Percentiles rank a stretch among this genome's conserved stretches.
Evolutionary conservation across 2,888 invertebrate species (phyloP).

Genomic region (Eupithecia dodoneata): DNA sequence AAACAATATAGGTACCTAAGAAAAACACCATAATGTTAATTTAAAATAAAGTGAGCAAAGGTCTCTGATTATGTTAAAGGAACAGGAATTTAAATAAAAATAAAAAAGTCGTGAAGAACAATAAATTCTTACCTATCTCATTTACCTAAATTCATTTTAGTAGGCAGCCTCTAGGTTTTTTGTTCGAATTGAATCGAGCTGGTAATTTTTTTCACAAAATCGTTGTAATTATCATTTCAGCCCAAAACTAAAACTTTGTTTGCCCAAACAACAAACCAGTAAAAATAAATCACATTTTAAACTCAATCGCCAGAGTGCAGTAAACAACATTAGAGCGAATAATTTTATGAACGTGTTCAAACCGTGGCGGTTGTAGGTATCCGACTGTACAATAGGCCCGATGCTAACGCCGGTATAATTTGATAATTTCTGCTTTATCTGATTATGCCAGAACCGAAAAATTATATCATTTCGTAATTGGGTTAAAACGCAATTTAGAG

Average conservation of each 20-base stretch:
- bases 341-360: conserved; percentile 52
- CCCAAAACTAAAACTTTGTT: neutral
- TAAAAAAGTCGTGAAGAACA: neutral
- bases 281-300: conserved; percentile 27
- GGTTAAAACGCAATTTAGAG: conserved; percentile 84
- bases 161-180: neutral
- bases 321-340: conserved; percentile 47
- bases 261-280: neutral
- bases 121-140: neutral
- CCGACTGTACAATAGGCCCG: conserved; percentile 55
- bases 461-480: conserved; percentile 82
- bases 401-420: conserved; percentile 73
- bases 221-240: neutral
- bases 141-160: neutral
- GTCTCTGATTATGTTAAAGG: no score
- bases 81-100: no score
- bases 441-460: conserved; percentile 82
- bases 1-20: no score
- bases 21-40: no score
- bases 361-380: conserved; percentile 48
- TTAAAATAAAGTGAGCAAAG: no score
- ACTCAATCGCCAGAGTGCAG: conserved; percentile 37
- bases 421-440: conserved; percentile 79
- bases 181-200: neutral
- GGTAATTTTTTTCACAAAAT: neutral